Evolutionary conservation across 2,888 invertebrate genomes (phyloP).

Genomic region (Punctoribates punctum): DNA sequence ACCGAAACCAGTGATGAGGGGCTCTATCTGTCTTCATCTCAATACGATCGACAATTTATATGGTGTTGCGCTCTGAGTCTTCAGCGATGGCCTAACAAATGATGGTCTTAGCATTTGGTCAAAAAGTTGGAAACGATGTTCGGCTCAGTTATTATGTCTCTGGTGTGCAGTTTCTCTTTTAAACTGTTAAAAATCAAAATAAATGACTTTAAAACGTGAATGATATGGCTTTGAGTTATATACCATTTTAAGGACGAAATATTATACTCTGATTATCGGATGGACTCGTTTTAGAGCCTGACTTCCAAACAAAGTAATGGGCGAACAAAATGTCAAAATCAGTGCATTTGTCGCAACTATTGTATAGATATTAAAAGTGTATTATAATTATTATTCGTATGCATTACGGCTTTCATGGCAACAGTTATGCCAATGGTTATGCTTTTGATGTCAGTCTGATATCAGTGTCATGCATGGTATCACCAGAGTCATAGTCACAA

Average conservation of each 20-base stretch:
- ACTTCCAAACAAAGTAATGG: background rate
- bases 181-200: constrained; percentile 33
- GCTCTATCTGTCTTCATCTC: no score
- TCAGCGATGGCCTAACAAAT: constrained; percentile 1
- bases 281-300: background rate
- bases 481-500: background rate
- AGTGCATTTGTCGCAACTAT: background rate
- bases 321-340: background rate
- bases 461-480: constrained; percentile 31
- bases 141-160: constrained; percentile 4
- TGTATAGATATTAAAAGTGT: background rate
- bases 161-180: constrained; percentile 16
- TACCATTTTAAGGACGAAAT: background rate
- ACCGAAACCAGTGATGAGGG: background rate
- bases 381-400: constrained; percentile 25
- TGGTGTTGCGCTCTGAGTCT: constrained; percentile 9
- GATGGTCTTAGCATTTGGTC: background rate
- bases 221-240: constrained; percentile 7
- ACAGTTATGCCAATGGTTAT: constrained; percentile 25
- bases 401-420: constrained; percentile 31
- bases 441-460: background rate
- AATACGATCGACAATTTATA: background rate
- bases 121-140: background rate
- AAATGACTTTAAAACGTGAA: constrained; percentile 31
- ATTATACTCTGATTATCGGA: background rate